These are phyloP conservation scores for Myotis myotis DNA, from an alignment of 2,797 vertebrate genomes.

Conservation along the genomic window DNA sequence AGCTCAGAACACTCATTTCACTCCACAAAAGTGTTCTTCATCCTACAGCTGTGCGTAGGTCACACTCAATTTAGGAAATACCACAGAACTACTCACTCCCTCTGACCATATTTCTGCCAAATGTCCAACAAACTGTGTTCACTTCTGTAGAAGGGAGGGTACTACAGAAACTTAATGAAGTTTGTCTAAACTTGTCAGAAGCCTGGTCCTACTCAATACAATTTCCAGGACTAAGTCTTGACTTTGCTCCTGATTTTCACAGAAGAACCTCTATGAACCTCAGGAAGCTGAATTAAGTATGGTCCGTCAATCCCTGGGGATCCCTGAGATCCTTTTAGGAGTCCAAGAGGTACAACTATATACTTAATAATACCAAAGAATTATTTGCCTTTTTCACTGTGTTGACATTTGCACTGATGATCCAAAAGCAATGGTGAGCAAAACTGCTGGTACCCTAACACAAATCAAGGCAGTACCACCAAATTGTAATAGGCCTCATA, in stretches of 20 bases:
- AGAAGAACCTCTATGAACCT: not conserved
- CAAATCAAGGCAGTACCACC: not conserved
- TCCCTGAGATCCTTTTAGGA: not conserved
- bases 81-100: not conserved
- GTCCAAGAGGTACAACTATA: not conserved
- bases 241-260: not conserved
- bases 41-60: not conserved
- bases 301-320: not conserved
- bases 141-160: not conserved
- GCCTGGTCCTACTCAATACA: not conserved
- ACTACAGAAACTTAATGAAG: constrained; percentile 22
- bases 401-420: not conserved
- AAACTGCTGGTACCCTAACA: not conserved
- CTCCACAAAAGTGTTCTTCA: not conserved
- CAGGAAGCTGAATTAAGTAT: not conserved
- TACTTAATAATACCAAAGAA: not conserved
- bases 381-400: not conserved
- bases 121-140: not conserved
- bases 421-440: not conserved
- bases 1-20: not conserved
- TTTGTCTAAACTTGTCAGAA: not conserved
- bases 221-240: not conserved
- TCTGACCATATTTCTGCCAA: constrained; percentile 27
- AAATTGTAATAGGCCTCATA: not conserved
- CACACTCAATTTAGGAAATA: not conserved